Conservation (phyloP, 1,140 invertebrate genomes). For the Chlorops oryzae region DNA sequence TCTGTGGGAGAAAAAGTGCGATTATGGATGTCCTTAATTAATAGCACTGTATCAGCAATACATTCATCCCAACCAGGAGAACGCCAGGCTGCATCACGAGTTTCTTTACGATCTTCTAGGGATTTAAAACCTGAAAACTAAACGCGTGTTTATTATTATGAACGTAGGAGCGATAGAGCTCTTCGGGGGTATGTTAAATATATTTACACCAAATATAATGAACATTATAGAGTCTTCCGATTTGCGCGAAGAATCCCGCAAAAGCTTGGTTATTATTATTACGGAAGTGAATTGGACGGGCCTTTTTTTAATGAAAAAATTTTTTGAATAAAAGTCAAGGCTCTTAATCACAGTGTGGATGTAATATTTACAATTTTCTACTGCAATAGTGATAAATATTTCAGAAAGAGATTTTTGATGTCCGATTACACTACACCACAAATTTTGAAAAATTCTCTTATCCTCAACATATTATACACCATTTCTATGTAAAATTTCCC, state of each 20-base stretch:
- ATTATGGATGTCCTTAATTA: conserved; percentile 93
- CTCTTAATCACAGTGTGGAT: no score
- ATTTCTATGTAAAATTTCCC: no score
- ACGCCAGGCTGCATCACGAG: conserved; percentile 89
- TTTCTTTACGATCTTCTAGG: conserved; percentile 83
- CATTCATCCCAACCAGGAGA: conserved; percentile 97
- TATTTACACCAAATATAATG: conserved; percentile 97
- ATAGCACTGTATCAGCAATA: conserved; percentile 93
- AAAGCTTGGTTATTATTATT: conserved; percentile 89
- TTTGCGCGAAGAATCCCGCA: conserved; percentile 93
- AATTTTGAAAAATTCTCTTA: no score
- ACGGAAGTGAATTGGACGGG: conserved; percentile 85
- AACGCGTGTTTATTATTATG: no score
- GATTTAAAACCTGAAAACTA: conserved; percentile 85
- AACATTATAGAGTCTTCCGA: conserved; percentile 91
- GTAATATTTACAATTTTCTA: no score
- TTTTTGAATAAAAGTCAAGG: no score
- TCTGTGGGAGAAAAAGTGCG: conserved; percentile 83
- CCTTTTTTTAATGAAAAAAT: no score
- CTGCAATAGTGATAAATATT: no score
- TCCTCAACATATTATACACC: no score
- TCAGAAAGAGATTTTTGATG: no score
- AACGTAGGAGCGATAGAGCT: not conserved
- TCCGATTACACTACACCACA: no score
- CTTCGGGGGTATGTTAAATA: not conserved